Evolutionary conservation across 2,797 vertebrate genomes (phyloP), one percentile per base, ranked within the genome.

Genomic region (Galago senegalensis): DNA sequence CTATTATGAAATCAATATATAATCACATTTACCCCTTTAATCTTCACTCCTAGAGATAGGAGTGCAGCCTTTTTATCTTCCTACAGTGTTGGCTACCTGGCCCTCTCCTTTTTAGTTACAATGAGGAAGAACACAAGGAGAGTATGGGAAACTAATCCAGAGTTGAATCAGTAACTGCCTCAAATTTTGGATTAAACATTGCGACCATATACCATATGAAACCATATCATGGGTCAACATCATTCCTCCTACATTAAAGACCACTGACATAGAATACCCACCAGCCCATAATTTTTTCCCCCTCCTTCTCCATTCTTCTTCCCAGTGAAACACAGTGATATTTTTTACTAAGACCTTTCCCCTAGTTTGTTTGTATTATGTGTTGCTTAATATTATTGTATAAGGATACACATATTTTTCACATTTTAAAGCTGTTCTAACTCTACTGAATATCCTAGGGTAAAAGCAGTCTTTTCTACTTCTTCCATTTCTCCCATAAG

Each of bases 401-500:
- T 91, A 63, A 34, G 65, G 79, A 40, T 43, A 34, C 31, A 34
- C 29, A 23, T 65, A 34, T 73, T 89, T 92, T 92, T 83, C 13
- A 20, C 37, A 93, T 89, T 96, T 90, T 63, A 61, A 94, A 77
- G 21, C 87, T 82, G 18, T 61, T 96, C 31, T 49, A 72, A 84
- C 16, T 76, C 37, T 37, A n/a, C 73, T 91, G 87, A 92, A 88
- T 79, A 31, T 87, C 20, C 9, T 65, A 91, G 21, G 87, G 67
- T 83, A 75, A 85, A 69, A 3, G 5, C 46, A 72, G 37, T 6
- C 7, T 60, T 93, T 94, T 79, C 40, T 94, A 4, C 29, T 76
- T 34, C 40, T 75, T 91, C 16, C 21, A 69, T 86, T 77, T 89
- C 58, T 65, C 18, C 4, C 13, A 37, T 18, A 90, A 31, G 90